Percentiles rank a stretch among this genome's conserved stretches.
Conservation (phyloP, 2,113 vertebrate species). For the Genyomyrus donnyi region DNA sequence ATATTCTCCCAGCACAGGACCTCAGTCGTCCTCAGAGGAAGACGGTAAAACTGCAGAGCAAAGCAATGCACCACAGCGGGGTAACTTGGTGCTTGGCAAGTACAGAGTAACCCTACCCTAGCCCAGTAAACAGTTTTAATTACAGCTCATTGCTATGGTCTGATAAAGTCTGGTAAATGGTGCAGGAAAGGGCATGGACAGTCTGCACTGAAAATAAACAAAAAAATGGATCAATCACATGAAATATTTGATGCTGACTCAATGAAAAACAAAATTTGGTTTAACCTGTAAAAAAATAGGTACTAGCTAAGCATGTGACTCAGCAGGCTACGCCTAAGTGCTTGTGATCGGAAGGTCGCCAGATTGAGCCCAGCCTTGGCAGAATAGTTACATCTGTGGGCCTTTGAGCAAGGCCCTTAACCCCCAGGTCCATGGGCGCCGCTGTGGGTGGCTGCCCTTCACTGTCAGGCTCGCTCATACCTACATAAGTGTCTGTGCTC, state of each 20-base stretch:
- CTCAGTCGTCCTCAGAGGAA: conserved; percentile 69
- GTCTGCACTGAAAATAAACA: neutral
- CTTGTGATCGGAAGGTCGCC: neutral
- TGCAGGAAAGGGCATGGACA: neutral
- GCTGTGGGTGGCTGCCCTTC: neutral
- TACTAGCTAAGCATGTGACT: neutral
- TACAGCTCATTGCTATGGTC: neutral
- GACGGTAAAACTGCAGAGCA: conserved; percentile 76
- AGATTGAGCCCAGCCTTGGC: neutral
- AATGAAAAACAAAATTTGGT: neutral
- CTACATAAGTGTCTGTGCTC: neutral
- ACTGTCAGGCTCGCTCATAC: neutral
- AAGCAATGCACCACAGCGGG: neutral
- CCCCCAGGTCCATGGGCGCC: neutral
- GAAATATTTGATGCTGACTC: too few relatives aligned
- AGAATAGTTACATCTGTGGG: neutral
- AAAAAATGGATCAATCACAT: neutral
- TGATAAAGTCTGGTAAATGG: neutral
- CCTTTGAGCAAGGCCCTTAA: neutral
- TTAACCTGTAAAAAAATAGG: neutral
- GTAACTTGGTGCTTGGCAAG: neutral
- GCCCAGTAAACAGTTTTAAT: neutral
- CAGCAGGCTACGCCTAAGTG: neutral
- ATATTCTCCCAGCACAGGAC: conserved; percentile 83
- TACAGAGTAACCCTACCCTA: neutral